Base-by-base conservation (phyloP, 2,888 invertebrate species). In the Drosophila yooni region DNA sequence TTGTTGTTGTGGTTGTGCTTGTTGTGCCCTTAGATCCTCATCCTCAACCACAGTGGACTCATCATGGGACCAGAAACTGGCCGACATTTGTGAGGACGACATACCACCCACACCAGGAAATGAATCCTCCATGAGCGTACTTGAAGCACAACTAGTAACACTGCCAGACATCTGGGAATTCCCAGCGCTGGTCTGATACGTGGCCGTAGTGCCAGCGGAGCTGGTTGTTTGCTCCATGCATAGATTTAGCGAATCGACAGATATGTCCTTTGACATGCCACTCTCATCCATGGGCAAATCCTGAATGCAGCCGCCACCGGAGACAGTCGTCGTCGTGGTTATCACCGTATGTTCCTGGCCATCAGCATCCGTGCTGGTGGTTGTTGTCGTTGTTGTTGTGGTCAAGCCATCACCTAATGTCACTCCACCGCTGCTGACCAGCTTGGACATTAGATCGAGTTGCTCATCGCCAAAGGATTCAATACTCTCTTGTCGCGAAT, bases 91-190 rank as follows among this genome's bases (percentile, higher is more conserved):
- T 13, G 89, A 83, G 46, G 86, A 82, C 48, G 88, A 82, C 76
- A 82, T 84, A 27, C 76, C 89, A 79, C 90, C 75, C 75, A 74
- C 77, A 75, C 92, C 84, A 64, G 91, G 88, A 29, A 79, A 89
- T 6, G 92, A 90, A 66, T 92, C 92, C 31, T 97, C 97, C 62
- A 97, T 96, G 94, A 97, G 95, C 18, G 97, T 97, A 92, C 97
- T 97, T 66, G 97, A 97, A 79, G 97, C 97, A 76, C 95, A 95
- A 92, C 97, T 97, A 27, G 97, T 97, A 62, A 97, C 95, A 92
- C 97, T 97, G 62, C 97, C 97, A 1, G 97, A 97, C 96, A 97
- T 97, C 46, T 97, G 95, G 0, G 97, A 97, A 89, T 97, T 97
- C 0, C 96, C 96, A 92, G 96, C 96, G 93, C 97, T 97, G 80